Evolutionary conservation across 2,888 invertebrate species (phyloP), one percentile per base, ranked within the genome.

Genomic region (Monochamus alternatus): DNA sequence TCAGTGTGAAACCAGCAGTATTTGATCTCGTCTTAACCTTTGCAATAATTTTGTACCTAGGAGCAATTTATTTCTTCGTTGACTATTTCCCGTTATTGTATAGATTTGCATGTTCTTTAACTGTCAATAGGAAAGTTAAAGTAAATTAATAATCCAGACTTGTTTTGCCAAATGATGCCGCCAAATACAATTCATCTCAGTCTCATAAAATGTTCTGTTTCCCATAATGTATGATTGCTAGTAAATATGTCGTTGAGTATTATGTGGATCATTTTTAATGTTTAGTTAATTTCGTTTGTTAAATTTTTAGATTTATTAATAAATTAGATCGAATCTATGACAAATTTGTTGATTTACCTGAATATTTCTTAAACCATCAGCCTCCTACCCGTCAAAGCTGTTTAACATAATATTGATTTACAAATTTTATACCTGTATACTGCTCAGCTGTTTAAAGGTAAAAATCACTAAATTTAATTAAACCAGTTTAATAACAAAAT

Each of bases 1-100:
- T 83, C 92, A 96, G 97, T 88, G 98, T 98, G 5, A 99, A 99
- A 88, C 99, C 99, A 78, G 99, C 99, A 9, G 94, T 98, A 74
- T 99, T 99, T 90, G 99, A 99, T 91, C 93, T 99, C 84, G 94
- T 99, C 83, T 91, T 99, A 12, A 98, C 98, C 0, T 89, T 96
- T 76, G 94, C 93, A 52, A 98, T 99, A 85, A 91, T 94, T 51
- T 91, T 93, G 32, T 99, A 99, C 89, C 91, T 99, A 72, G 92
- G 93, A n/a, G 85, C 93, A 5, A 92, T 98, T n/a, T 98, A 97
- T 89, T 91, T 96, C 83, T 90, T 94, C 10, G 93, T 97, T 75
- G 93, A 94, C 80, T 89, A 93, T 81, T 95, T 95, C 87, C 93
- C 95, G 9, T 85, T 89, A 5, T 89, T 94, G 77, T 95, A 95